Conservation (phyloP, 1,140 invertebrate genomes). For the Glossosoma conforme region DNA sequence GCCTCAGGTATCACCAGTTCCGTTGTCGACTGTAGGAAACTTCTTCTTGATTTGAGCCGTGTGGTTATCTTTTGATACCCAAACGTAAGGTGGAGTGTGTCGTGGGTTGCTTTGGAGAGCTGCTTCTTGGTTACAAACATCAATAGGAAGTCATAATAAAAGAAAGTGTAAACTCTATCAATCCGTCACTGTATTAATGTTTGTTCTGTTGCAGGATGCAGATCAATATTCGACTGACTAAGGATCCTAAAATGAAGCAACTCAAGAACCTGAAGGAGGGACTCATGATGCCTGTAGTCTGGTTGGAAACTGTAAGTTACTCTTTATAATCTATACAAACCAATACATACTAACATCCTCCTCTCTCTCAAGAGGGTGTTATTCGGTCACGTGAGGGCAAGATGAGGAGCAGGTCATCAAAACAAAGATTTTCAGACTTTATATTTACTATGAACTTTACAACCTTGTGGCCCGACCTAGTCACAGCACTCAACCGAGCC, state of each 20-base stretch:
- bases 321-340: neutral
- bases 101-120: neutral
- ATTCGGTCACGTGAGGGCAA: neutral
- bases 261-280: conserved; percentile 36
- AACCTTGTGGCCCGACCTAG: too few species aligned
- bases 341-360: neutral
- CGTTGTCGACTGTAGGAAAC: too few species aligned
- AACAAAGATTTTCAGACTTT: neutral
- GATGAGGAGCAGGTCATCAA: neutral
- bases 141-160: neutral
- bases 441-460: neutral
- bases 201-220: conserved; percentile 38
- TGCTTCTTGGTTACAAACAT: neutral
- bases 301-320: conserved; percentile 44
- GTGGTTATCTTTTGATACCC: neutral
- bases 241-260: conserved; percentile 32
- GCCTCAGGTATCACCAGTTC: too few species aligned
- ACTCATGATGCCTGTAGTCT: conserved; percentile 41
- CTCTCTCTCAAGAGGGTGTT: neutral
- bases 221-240: conserved; percentile 45
- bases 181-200: neutral
- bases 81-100: neutral
- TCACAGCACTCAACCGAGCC: too few species aligned
- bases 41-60: neutral
- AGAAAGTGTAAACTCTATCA: neutral